These are phyloP conservation scores for Prunella himalayana DNA, from an alignment of 2,113 vertebrate genomes.

Conservation along the genomic window DNA sequence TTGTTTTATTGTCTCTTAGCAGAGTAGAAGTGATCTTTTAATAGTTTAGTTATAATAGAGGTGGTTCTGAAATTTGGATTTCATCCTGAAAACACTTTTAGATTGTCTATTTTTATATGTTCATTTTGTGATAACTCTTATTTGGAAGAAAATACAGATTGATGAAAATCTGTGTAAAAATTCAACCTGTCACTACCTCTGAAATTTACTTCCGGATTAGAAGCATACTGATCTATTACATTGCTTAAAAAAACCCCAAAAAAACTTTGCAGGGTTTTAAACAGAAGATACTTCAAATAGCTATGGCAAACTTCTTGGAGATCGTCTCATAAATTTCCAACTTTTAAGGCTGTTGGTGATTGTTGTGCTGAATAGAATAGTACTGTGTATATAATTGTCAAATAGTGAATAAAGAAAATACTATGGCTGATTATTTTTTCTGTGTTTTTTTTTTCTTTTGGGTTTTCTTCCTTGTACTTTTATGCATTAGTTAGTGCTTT, in stretches of 20 bases:
- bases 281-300: not conserved
- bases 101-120: not conserved
- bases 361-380: not conserved
- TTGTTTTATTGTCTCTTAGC: not conserved
- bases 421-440: not conserved
- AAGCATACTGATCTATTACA: not conserved
- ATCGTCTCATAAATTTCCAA: not conserved
- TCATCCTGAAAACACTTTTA: not conserved
- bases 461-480: not conserved
- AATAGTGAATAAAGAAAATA: not conserved
- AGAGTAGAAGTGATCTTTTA: not conserved
- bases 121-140: not conserved
- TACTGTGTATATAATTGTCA: not conserved
- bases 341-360: not conserved
- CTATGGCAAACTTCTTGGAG: not conserved
- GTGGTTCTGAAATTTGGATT: not conserved
- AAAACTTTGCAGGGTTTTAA: not conserved
- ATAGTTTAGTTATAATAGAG: not conserved
- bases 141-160: not conserved
- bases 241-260: not conserved
- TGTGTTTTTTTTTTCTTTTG: not conserved
- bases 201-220: not conserved
- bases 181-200: fast-evolving
- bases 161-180: not conserved
- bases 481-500: not conserved